Evolutionary conservation across 2,797 vertebrate genomes (phyloP).

Genomic region (Enteromius unitaeniatus): DNA sequence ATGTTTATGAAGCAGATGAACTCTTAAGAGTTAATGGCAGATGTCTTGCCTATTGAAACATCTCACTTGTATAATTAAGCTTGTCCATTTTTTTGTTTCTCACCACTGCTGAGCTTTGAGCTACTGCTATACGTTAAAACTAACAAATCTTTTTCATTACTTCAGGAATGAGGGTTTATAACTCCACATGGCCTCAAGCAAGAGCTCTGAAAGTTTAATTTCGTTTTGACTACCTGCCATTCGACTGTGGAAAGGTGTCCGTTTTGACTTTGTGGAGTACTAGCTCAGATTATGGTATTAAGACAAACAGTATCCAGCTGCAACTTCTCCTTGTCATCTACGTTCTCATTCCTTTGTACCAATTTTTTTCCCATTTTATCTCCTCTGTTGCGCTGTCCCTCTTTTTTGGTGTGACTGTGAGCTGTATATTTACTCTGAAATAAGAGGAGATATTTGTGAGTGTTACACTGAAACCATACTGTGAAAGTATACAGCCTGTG

Average conservation of each 20-base stretch:
- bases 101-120: constrained; percentile 21
- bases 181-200: constrained; percentile 40
- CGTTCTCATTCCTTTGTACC: constrained; percentile 1
- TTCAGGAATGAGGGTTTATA: constrained; percentile 42
- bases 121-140: constrained; percentile 43
- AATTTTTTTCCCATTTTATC: background rate
- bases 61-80: background rate
- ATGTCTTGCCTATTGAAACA: background rate
- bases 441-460: constrained; percentile 51
- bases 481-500: constrained; percentile 53
- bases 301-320: constrained; percentile 51
- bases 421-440: constrained; percentile 55
- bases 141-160: constrained; percentile 54
- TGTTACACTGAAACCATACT: constrained; percentile 47
- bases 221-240: constrained; percentile 35
- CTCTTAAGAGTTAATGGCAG: background rate
- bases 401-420: background rate
- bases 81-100: background rate
- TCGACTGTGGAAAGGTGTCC: constrained; percentile 22
- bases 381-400: constrained; percentile 5
- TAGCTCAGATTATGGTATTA: background rate
- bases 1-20: background rate
- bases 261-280: constrained; percentile 2
- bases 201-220: constrained; percentile 45
- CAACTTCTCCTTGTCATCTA: constrained; percentile 22